These are phyloP conservation scores for Avahi laniger DNA, from an alignment of 2,797 vertebrate genomes.

Conservation along the genomic window DNA sequence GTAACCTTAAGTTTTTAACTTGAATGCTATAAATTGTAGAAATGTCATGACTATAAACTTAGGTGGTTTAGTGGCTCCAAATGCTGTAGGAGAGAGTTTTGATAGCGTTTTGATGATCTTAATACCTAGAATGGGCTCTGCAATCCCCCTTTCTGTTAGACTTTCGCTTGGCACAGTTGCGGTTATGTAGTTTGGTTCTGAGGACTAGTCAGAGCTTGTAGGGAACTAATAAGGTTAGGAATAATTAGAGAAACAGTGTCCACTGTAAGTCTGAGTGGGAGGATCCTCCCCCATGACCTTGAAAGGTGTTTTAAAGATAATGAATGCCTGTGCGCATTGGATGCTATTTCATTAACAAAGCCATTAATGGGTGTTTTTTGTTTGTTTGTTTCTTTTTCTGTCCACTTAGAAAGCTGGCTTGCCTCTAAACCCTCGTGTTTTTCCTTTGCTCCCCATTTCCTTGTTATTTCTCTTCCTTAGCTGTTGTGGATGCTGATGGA, in stretches of 20 bases:
- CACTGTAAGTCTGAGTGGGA: background rate
- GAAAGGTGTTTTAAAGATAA: background rate
- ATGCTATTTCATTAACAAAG: background rate
- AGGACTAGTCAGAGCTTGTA: conserved; percentile 59
- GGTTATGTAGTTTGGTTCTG: conserved; percentile 66
- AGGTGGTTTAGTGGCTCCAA: background rate
- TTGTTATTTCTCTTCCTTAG: conserved; percentile 81
- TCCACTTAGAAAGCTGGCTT: background rate
- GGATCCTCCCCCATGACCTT: background rate
- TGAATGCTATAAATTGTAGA: background rate
- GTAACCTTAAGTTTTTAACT: conserved; percentile 38
- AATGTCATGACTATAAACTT: background rate
- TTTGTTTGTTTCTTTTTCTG: conserved; percentile 26
- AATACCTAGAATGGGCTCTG: conserved; percentile 50
- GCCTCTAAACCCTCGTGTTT: conserved; percentile 29
- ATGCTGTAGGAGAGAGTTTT: conserved; percentile 27
- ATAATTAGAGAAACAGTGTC: background rate
- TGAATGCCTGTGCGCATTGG: background rate
- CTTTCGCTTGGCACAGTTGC: conserved; percentile 59
- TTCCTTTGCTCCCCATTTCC: background rate
- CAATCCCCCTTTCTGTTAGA: conserved; percentile 55
- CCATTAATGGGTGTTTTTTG: background rate
- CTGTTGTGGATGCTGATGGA: conserved; percentile 94
- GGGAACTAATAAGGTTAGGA: background rate
- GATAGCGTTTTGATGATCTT: conserved; percentile 58